Percentiles rank a stretch among this genome's conserved stretches.
Conservation (phyloP, 2,888 invertebrate species). For the Hoplodrina blanda region DNA sequence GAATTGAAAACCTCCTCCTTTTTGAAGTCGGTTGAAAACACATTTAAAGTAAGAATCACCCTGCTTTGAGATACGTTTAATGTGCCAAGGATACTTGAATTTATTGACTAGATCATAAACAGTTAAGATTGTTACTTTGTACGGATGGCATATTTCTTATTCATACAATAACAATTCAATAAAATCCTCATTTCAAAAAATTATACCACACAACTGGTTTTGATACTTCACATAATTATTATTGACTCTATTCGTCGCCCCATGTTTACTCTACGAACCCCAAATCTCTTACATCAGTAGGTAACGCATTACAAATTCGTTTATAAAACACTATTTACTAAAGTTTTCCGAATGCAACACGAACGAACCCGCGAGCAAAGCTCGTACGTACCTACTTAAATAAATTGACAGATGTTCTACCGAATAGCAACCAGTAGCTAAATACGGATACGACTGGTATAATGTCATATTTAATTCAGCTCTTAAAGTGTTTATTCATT, state of each 20-base stretch:
- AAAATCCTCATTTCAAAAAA: too few species aligned
- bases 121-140: too few species aligned
- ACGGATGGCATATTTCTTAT: neutral
- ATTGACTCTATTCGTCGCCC: neutral
- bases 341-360: neutral
- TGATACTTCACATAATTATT: neutral
- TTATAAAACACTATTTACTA: too few species aligned
- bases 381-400: conserved; percentile 21
- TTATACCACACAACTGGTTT: too few species aligned
- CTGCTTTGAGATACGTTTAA: too few species aligned
- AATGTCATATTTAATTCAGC: conserved; percentile 64
- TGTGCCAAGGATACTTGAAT: too few species aligned
- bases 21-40: too few species aligned
- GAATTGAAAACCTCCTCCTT: too few species aligned
- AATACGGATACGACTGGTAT: conserved; percentile 53
- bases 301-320: neutral
- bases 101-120: too few species aligned
- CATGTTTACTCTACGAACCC: neutral
- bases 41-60: too few species aligned
- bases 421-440: conserved; percentile 23
- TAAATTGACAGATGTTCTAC: conserved; percentile 42
- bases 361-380: too few species aligned
- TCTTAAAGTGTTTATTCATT: conserved; percentile 35
- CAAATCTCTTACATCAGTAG: neutral
- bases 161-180: too few species aligned